Conservation (phyloP, 2,113 vertebrate species). For the Lipophrys pholis region DNA sequence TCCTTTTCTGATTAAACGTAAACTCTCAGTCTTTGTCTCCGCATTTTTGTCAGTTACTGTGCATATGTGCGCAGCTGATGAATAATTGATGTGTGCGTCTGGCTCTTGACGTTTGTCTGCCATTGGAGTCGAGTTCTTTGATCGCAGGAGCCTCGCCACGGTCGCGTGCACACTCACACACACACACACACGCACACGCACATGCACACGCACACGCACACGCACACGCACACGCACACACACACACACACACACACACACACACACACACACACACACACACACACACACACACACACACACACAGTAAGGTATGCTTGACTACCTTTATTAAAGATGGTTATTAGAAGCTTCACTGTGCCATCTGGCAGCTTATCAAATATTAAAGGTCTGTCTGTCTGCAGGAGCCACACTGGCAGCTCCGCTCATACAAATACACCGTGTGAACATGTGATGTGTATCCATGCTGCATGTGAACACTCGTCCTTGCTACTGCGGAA, state of each 20-base stretch:
- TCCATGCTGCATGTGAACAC: neutral
- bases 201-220: conserved; percentile 11
- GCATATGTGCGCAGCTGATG: conserved; percentile 22
- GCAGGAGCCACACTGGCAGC: conserved; percentile 1
- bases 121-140: conserved; percentile 58
- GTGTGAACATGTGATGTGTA: conserved; percentile 6
- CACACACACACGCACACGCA: conserved; percentile 7
- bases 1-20: neutral
- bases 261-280: conserved; percentile 15
- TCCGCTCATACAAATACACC: neutral
- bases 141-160: conserved; percentile 37
- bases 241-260: conserved; percentile 13
- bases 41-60: neutral
- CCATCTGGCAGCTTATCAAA: conserved; percentile 72
- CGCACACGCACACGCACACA: conserved; percentile 8
- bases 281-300: conserved; percentile 20
- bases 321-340: conserved; percentile 49
- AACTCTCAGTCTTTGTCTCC: conserved; percentile 22
- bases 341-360: conserved; percentile 52
- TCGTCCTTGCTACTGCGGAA: neutral
- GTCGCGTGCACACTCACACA: neutral
- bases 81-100: conserved; percentile 65
- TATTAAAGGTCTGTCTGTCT: conserved; percentile 58
- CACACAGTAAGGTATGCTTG: neutral
- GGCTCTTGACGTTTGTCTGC: conserved; percentile 52